Percentiles rank a stretch among this genome's conserved stretches.
Conservation (phyloP, 2,888 invertebrate genomes). For the Bembecia ichneumoniformis region DNA sequence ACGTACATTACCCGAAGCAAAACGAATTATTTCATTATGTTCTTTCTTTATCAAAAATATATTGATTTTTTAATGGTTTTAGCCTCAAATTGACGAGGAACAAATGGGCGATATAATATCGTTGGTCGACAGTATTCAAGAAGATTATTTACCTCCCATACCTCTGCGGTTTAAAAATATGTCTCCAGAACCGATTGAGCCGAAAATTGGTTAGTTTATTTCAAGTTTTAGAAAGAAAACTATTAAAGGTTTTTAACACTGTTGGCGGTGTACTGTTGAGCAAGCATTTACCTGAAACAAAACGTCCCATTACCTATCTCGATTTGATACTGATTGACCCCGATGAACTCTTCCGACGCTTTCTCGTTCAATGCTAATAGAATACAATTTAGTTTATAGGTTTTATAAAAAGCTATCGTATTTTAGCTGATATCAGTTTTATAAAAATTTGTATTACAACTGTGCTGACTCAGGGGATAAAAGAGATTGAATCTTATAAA, state of each 20-base stretch:
- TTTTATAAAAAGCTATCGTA: too few relatives aligned
- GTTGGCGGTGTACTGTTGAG: too few relatives aligned
- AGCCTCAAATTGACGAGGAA: conserved; percentile 44
- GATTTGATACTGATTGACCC: too few relatives aligned
- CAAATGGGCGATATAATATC: conserved; percentile 62
- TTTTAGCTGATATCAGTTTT: too few relatives aligned
- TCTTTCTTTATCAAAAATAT: not conserved
- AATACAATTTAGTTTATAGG: too few relatives aligned
- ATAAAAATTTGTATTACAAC: too few relatives aligned
- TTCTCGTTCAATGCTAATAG: too few relatives aligned
- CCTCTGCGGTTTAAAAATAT: conserved; percentile 46
- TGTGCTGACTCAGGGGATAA: not conserved
- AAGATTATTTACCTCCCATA: conserved; percentile 55
- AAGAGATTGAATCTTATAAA: not conserved
- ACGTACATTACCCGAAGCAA: too few relatives aligned
- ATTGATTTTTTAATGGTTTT: not conserved
- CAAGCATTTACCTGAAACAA: too few relatives aligned
- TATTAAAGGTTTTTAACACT: too few relatives aligned
- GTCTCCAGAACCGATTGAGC: conserved; percentile 25
- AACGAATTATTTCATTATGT: not conserved
- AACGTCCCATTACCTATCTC: too few relatives aligned
- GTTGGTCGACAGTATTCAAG: conserved; percentile 59
- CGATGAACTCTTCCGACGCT: too few relatives aligned
- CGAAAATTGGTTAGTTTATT: conserved; percentile 35
- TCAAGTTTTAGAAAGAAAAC: not conserved